phyloP scores from a whole-genome alignment of 2,888 invertebrate species.

The Brachyptera risi region DNA sequence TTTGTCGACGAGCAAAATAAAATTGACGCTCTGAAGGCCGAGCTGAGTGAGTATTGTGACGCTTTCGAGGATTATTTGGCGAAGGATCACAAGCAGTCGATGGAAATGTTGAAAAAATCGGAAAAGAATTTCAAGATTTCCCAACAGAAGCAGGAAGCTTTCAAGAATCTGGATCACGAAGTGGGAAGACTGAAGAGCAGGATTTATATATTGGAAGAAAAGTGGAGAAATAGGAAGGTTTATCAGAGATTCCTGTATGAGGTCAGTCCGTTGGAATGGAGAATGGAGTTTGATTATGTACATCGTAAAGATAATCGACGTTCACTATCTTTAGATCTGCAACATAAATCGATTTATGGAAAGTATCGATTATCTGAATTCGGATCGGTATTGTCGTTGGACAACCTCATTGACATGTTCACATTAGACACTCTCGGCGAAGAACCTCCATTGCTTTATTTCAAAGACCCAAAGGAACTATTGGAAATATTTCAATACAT shows the following conservation, averaged over 20 bases:
- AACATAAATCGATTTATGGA: neutral
- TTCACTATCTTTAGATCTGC: neutral
- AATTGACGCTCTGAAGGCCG: neutral
- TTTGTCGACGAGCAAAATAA: neutral
- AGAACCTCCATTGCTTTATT: slow-evolving; percentile 53
- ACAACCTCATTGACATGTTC: slow-evolving; percentile 44
- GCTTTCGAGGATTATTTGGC: slow-evolving; percentile 10
- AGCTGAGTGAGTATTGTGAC: neutral
- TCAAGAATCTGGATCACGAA: slow-evolving; percentile 46
- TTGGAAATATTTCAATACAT: slow-evolving; percentile 55
- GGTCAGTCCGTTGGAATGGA: slow-evolving; percentile 61
- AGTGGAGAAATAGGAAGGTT: slow-evolving; percentile 57
- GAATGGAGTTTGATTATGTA: slow-evolving; percentile 48
- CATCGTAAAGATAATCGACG: slow-evolving; percentile 24
- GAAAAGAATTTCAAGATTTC: slow-evolving; percentile 45
- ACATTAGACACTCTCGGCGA: slow-evolving; percentile 46
- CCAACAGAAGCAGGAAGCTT: slow-evolving; percentile 45
- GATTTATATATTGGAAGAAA: slow-evolving; percentile 58
- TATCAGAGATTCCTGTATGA: slow-evolving; percentile 65
- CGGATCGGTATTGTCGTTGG: slow-evolving; percentile 9
- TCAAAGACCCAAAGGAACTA: slow-evolving; percentile 53
- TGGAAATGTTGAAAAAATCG: slow-evolving; percentile 4
- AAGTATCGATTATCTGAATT: neutral
- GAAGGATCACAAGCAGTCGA: slow-evolving; percentile 4
- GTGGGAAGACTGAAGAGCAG: slow-evolving; percentile 45